phyloP scores from a whole-genome alignment of 2,113 vertebrate species.

The Apodemus speciosus region DNA sequence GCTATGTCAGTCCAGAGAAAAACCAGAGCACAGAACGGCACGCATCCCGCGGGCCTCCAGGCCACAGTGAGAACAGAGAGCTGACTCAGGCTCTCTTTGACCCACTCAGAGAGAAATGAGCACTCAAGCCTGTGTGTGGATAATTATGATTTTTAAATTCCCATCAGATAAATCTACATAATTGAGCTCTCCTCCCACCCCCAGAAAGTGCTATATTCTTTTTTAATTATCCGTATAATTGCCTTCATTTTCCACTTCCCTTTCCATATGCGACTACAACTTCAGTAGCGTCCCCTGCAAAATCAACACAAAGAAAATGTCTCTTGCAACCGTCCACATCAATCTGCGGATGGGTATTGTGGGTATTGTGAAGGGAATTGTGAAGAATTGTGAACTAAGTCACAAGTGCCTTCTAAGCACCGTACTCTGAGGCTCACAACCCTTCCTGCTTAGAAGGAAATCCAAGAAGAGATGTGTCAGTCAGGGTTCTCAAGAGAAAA shows the following conservation, averaged over 20 bases:
- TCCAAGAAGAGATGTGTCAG: background rate
- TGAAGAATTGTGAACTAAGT: background rate
- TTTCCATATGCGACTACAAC: background rate
- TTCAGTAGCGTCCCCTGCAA: background rate
- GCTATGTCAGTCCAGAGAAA: background rate
- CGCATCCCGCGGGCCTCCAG: background rate
- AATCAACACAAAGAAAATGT: background rate
- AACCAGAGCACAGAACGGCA: background rate
- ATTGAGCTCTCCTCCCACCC: background rate
- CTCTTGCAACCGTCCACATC: background rate
- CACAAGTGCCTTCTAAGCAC: rapidly evolving
- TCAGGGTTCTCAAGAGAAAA: too few relatives aligned
- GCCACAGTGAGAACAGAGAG: too few relatives aligned
- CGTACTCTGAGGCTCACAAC: background rate
- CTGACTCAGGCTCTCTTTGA: background rate
- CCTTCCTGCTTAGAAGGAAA: background rate
- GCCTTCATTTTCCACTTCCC: background rate
- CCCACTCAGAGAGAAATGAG: background rate
- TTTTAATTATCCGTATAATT: background rate
- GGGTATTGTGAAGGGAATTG: too few relatives aligned
- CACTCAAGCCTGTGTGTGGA: background rate
- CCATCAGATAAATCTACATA: background rate
- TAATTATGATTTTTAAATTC: background rate
- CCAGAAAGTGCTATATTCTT: background rate
- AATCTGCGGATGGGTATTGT: rapidly evolving